A percentile compares a stretch with the other conserved stretches of the same genome.
Conservation (phyloP, 2,888 invertebrate genomes). For the Brachyptera risi region DNA sequence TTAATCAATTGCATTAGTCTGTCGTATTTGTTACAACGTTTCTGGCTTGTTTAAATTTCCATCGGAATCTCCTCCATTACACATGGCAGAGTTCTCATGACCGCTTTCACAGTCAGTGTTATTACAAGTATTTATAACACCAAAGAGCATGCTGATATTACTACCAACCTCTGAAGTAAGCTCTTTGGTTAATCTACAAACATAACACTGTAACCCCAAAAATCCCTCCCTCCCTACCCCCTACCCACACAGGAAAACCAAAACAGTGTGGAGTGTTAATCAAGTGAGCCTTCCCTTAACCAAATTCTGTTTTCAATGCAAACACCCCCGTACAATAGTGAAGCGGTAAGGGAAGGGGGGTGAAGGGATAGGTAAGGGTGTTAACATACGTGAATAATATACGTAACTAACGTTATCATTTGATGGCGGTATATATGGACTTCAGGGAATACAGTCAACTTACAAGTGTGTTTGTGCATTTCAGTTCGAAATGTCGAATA, state of each 20-base stretch:
- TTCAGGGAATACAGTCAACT: too few species aligned
- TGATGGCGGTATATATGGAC: not conserved
- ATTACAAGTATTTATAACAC: not conserved
- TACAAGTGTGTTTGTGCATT: too few species aligned
- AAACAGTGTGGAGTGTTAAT: conserved; percentile 20
- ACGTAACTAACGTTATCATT: not conserved
- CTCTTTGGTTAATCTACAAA: not conserved
- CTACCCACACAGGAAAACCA: conserved; percentile 6
- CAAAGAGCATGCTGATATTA: too few species aligned
- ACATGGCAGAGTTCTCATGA: conserved; percentile 5
- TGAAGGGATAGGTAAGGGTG: not conserved
- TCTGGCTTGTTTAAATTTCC: conserved; percentile 3
- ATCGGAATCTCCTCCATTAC: not conserved
- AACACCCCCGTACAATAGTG: conserved; percentile 15
- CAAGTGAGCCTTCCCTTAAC: conserved; percentile 27
- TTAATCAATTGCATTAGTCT: not conserved
- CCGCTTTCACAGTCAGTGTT: not conserved
- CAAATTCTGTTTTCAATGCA: conserved; percentile 30
- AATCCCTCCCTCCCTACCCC: too few species aligned
- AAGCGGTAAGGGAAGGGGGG: not conserved
- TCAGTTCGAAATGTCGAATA: too few species aligned
- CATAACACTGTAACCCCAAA: conserved; percentile 18
- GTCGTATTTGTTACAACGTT: conserved; percentile 9
- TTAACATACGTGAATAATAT: conserved; percentile 4
- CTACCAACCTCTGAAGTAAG: not conserved